phyloP scores from a whole-genome alignment of 2,113 vertebrate genomes.

The Oncorhynchus tshawytscha region DNA sequence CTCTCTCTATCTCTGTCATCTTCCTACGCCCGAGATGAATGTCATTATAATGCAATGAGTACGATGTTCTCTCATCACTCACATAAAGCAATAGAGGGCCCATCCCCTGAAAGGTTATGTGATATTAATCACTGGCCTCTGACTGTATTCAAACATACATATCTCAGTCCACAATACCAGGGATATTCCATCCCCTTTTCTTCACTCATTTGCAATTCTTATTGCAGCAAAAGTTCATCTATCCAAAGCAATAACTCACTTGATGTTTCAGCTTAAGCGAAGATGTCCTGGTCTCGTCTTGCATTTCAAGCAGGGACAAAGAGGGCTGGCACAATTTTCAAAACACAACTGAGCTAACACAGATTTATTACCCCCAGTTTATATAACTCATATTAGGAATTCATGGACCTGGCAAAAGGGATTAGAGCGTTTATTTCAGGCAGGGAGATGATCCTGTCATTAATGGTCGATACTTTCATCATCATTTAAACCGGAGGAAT shows the following conservation, averaged over 20 bases:
- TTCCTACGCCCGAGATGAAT: slow-evolving; percentile 52
- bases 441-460: slow-evolving; percentile 99
- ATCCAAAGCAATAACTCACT: slow-evolving; percentile 87
- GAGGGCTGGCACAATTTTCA: slow-evolving; percentile 87
- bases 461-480: slow-evolving; percentile 99
- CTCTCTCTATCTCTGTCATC: slow-evolving; percentile 22
- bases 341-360: slow-evolving; percentile 99
- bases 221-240: slow-evolving; percentile 86
- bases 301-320: slow-evolving; percentile 91
- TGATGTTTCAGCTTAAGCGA: slow-evolving; percentile 87
- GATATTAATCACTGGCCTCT: slow-evolving; percentile 55
- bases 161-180: slow-evolving; percentile 44
- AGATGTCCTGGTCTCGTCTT: slow-evolving; percentile 86
- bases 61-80: slow-evolving; percentile 52
- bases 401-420: slow-evolving; percentile 99
- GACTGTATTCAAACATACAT: slow-evolving; percentile 48
- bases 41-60: slow-evolving; percentile 55
- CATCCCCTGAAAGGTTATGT: slow-evolving; percentile 51
- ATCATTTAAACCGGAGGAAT: slow-evolving; percentile 99
- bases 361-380: slow-evolving; percentile 99
- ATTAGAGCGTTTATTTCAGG: slow-evolving; percentile 99
- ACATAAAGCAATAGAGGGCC: slow-evolving; percentile 36
- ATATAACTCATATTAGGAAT: slow-evolving; percentile 99
- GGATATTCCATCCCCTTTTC: slow-evolving; percentile 59
- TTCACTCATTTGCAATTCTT: slow-evolving; percentile 81